Conservation (phyloP, 2,888 invertebrate species). For the Cephus pulcher region DNA sequence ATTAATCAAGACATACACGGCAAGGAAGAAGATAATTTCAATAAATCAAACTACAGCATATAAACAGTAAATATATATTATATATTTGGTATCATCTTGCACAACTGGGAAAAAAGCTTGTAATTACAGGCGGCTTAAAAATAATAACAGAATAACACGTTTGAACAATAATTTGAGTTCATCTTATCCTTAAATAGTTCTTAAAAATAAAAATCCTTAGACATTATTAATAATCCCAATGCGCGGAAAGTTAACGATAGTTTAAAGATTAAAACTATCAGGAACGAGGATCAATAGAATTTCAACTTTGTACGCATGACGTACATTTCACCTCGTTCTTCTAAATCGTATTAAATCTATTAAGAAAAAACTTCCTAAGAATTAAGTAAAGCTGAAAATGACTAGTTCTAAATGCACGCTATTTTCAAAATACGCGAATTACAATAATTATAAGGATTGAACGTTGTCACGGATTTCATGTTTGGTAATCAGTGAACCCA, state of each 20-base stretch:
- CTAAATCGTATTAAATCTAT: constrained; percentile 4
- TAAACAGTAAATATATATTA: constrained; percentile 9
- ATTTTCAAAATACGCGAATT: background rate
- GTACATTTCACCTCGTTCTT: background rate
- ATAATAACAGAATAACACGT: background rate
- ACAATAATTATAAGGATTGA: background rate
- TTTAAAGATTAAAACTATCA: background rate
- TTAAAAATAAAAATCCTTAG: background rate
- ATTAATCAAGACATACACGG: background rate
- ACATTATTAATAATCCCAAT: background rate
- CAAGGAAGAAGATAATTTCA: background rate
- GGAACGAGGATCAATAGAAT: background rate
- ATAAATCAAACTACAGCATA: background rate
- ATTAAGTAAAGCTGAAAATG: constrained; percentile 30
- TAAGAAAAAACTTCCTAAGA: constrained; percentile 14
- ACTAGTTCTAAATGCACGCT: constrained; percentile 30
- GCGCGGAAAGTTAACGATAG: background rate
- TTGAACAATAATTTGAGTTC: background rate
- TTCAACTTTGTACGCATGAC: background rate
- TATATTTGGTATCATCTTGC: constrained; percentile 23
- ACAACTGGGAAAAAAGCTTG: constrained; percentile 8
- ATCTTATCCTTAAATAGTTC: background rate
- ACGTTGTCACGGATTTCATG: background rate
- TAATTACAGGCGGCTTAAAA: constrained; percentile 10
- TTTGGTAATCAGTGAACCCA: background rate